Evolutionary conservation across 2,797 vertebrate species (phyloP).

Genomic region (Crax fasciolata): DNA sequence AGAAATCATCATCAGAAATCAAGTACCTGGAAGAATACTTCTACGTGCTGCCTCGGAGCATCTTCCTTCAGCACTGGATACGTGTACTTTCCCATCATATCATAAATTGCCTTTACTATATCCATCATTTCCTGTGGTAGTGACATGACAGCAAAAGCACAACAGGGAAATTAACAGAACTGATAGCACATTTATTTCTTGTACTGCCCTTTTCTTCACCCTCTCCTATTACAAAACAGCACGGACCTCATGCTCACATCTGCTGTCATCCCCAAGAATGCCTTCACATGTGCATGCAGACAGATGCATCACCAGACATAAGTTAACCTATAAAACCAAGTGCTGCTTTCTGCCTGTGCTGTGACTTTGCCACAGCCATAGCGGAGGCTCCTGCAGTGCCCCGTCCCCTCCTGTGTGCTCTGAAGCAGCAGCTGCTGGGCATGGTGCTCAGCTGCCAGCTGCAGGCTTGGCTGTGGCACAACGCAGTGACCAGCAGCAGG

Average conservation of each 20-base stretch:
- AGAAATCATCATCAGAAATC: background rate
- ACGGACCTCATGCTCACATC: background rate
- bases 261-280: background rate
- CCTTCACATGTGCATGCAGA: fast-evolving
- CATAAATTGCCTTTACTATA: slow-evolving; percentile 97
- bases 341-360: background rate
- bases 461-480: background rate
- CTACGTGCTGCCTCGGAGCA: slow-evolving; percentile 95
- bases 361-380: fast-evolving
- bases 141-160: slow-evolving; percentile 5
- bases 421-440: background rate
- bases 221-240: background rate
- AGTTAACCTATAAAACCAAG: background rate
- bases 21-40: slow-evolving; percentile 94
- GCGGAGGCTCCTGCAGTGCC: fast-evolving
- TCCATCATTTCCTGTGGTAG: slow-evolving; percentile 94
- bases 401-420: background rate
- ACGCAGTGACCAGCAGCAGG: fast-evolving
- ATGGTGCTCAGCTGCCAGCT: background rate
- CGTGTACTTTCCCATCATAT: slow-evolving; percentile 99
- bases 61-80: slow-evolving; percentile 96
- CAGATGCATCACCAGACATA: fast-evolving
- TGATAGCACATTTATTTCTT: background rate
- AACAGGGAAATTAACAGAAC: background rate
- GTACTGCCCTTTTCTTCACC: background rate